Base-by-base conservation (phyloP, 1,140 invertebrate genomes). In the Bombus superbus region DNA sequence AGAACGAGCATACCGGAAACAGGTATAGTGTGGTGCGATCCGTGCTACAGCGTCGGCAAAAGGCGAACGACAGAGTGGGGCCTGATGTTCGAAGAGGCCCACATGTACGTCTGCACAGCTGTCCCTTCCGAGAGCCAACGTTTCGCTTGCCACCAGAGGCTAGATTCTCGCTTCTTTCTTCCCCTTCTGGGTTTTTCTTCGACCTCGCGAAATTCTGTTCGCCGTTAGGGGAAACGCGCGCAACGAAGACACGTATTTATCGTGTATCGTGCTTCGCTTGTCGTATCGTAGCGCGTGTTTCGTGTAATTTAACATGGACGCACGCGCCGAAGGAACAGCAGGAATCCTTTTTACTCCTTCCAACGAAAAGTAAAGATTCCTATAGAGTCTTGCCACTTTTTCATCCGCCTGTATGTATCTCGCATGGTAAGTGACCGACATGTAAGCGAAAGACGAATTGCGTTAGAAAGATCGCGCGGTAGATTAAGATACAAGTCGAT, bases 1-100 rank as follows among this genome's bases (percentile, higher is more conserved):
- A 86, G 89, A 68, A 88, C 78, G 81, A 80, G 75, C 86, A 77
- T 86, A 85, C 90, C 89, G 80, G 76, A 86, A 77, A 80, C 83
- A 68, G 83, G 73, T 89, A 89, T 89, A 91, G 83, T 88, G 81
- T 79, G 42, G 68, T 69, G 69, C 68, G 42, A 72, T 72, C 53
- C 68, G 47, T 15, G 72, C 83, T 80, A 85, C 44, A 86, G 69
- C 38, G 42, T 25, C n/a, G 73, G 69, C 73, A 72, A n/a, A 72
- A 66, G 73, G 57, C 69, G 69, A 69, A 59, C 79, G 69, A 73
- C 85, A 72, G 77, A 84, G 84, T 72, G 76, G 80, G 85, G 85
- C 85, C 85, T 42, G 85, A 75, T 86, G 85, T 82, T 86, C 73
- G 11, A 57, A 64, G 59, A 71, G 85, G 73, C 85, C 80, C 85